Evolutionary conservation across 2,113 vertebrate genomes (phyloP), one percentile per base, ranked within the genome.

Genomic region (Nematolebias whitei): DNA sequence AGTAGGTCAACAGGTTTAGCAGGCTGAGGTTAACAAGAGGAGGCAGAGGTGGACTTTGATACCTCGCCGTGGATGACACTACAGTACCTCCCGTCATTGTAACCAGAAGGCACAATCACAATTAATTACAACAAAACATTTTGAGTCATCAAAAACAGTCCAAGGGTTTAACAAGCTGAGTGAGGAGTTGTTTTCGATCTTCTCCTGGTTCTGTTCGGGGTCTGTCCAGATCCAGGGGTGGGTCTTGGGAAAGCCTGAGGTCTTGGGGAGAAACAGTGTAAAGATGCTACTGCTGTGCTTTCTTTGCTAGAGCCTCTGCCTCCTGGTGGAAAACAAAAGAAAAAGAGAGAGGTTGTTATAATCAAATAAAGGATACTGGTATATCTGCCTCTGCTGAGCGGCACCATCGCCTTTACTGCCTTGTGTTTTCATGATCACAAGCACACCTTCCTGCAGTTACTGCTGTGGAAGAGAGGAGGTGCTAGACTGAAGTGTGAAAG

Each of bases 241-340:
- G 68, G 54, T 66, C 49, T 19, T 22, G 44, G 53, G 44, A 49
- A 39, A 26, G 76, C 57, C 78, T 63, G 66, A 77, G 70, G 70
- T 76, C 40, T 73, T 62, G 54, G 78, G 70, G 77, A 61, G 68
- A 60, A 74, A 69, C 1, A 19, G 19, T 38, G 59, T 22, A 2
- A 71, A 68, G 68, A 66, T 76, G 80, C 87, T 92, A 93, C 88
- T 92, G 88, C 84, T 91, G 91, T 2, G 71, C 77, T 68, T 85
- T 90, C 85, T 87, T 92, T 5, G 83, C 75, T 43, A 89, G 69
- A 71, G 91, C 92, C 68, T 91, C 90, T 0, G 92, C 92, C 70
- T 93, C 92, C 92, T 93, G 87, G 52, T 59, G 56, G 72, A 49
- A 69, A 51, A 74, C n/a, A 71, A 22, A 56, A 51, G 32, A 23